These are phyloP conservation scores for Chaetoderma sp. DNA, from an alignment of 2,888 invertebrate species.

Conservation along the genomic window DNA sequence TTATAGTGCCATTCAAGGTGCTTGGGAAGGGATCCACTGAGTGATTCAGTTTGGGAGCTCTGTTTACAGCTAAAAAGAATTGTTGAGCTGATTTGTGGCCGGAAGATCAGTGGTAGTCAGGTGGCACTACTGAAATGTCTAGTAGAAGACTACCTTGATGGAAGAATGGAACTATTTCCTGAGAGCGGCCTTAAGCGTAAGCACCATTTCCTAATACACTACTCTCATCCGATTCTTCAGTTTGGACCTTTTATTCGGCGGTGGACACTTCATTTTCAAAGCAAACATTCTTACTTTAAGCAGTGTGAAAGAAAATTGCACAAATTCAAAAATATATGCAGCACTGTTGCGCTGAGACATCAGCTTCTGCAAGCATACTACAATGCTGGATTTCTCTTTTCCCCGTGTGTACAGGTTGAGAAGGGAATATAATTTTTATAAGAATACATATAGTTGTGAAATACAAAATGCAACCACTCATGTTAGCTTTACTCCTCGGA, in stretches of 20 bases:
- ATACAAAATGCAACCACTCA: too few species aligned
- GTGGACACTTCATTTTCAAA: background rate
- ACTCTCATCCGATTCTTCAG: background rate
- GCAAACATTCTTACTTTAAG: conserved; percentile 4
- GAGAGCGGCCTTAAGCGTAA: background rate
- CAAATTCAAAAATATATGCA: background rate
- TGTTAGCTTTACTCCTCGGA: too few species aligned
- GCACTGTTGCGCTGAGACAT: background rate
- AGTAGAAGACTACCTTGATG: background rate
- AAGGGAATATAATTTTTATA: background rate
- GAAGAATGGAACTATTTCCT: background rate
- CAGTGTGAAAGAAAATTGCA: background rate
- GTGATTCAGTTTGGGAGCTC: background rate
- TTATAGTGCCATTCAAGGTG: too few species aligned
- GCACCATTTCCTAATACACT: background rate
- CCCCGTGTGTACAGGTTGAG: background rate
- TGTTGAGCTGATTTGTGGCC: background rate
- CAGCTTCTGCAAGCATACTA: conserved; percentile 1
- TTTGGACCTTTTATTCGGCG: background rate
- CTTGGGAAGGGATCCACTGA: too few species aligned
- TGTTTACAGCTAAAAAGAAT: background rate
- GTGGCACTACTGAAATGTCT: background rate
- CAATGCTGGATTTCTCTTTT: background rate
- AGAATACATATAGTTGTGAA: too few species aligned
- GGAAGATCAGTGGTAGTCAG: background rate